Conservation (phyloP, 53 echinoderm and acorn worm genomes). For the Stichopus horrens region DNA sequence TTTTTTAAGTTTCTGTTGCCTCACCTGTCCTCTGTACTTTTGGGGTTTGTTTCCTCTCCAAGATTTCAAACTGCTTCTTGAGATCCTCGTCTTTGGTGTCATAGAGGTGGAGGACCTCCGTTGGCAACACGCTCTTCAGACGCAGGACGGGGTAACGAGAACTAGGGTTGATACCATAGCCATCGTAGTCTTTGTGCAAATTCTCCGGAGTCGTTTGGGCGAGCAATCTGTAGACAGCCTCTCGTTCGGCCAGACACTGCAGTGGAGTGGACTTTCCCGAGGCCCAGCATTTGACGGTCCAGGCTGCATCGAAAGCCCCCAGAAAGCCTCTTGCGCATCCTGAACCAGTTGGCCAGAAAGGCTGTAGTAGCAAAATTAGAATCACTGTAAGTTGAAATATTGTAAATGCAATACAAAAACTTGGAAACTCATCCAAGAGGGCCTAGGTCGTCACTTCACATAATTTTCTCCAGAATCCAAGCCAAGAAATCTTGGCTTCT, state of each 20-base stretch:
- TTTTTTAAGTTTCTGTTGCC: not conserved
- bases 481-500: not conserved
- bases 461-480: not conserved
- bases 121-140: slow-evolving; percentile 65
- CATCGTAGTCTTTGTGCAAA: slow-evolving; percentile 63
- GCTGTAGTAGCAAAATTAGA: slow-evolving; percentile 49
- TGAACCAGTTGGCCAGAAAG: slow-evolving; percentile 99
- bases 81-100: slow-evolving; percentile 84
- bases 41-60: slow-evolving; percentile 59
- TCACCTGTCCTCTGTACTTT: slow-evolving; percentile 66
- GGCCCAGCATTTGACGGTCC: slow-evolving; percentile 91
- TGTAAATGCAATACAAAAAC: too few relatives aligned
- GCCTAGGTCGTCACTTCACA: not conserved
- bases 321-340: slow-evolving; percentile 97
- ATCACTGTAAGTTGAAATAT: not conserved
- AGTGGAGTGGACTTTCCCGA: slow-evolving; percentile 71
- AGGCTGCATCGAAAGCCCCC: slow-evolving; percentile 84
- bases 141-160: slow-evolving; percentile 82
- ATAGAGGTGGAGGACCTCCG: slow-evolving; percentile 75
- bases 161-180: slow-evolving; percentile 65
- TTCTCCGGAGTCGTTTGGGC: slow-evolving; percentile 99
- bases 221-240: slow-evolving; percentile 85
- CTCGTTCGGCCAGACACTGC: slow-evolving; percentile 83
- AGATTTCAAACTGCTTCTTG: slow-evolving; percentile 72
- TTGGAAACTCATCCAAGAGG: too few relatives aligned